Conservation (phyloP, 2,797 vertebrate genomes). For the Tinamus major region DNA sequence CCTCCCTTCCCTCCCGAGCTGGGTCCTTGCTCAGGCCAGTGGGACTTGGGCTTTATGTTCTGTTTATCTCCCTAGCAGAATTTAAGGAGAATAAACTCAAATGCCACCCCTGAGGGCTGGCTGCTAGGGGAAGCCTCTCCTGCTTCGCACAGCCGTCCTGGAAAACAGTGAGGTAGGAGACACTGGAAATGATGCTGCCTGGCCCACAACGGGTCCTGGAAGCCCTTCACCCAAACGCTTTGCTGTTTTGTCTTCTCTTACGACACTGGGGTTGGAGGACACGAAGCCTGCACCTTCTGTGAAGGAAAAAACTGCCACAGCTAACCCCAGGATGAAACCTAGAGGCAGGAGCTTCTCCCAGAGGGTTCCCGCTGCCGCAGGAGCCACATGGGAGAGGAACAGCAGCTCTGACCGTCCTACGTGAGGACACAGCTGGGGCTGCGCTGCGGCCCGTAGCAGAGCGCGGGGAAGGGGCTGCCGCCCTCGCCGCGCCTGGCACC, state of each 20-base stretch:
- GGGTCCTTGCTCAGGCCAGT: background rate
- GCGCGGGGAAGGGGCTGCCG: background rate
- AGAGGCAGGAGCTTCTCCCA: background rate
- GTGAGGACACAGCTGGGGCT: background rate
- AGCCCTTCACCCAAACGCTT: background rate
- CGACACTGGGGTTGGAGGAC: background rate
- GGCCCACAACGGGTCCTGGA: background rate
- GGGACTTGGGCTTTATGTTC: background rate
- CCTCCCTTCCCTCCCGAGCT: background rate
- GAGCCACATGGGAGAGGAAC: background rate
- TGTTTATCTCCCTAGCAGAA: background rate
- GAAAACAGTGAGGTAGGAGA: background rate
- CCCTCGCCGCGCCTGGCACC: background rate
- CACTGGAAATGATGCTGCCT: background rate
- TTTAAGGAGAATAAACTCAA: background rate
- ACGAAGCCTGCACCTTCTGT: background rate
- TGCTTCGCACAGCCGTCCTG: background rate
- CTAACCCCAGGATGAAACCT: rapidly evolving
- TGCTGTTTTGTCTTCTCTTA: background rate
- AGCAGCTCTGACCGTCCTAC: background rate
- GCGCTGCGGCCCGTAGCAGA: rapidly evolving
- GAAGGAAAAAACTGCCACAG: background rate
- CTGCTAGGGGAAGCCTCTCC: background rate
- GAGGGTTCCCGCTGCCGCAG: background rate
- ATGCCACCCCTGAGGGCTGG: background rate